Base-by-base conservation (phyloP, 2,888 invertebrate genomes). In the Sicus ferrugineus region DNA sequence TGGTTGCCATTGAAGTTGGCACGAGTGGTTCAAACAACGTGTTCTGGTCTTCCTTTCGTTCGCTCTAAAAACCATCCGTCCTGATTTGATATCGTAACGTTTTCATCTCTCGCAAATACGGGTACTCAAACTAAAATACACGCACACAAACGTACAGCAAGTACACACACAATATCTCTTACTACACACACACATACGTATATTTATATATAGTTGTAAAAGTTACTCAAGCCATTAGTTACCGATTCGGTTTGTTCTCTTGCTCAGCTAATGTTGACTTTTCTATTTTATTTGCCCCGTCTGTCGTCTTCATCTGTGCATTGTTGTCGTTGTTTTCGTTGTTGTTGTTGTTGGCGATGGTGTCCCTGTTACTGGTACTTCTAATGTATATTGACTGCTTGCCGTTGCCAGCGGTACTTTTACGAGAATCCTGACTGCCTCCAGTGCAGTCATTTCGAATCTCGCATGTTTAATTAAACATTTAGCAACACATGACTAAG, bases 401-500 rank as follows among this genome's bases (percentile, higher is more conserved):
- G 28, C 28, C 42, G 52, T 52, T 62, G 62, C 30, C n/a, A n/a
- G n/a, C n/a, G n/a, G n/a, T n/a, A n/a, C n/a, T n/a, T n/a, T n/a
- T n/a, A n/a, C n/a, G n/a, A n/a, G n/a, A n/a, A n/a, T n/a, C n/a
- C 34, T 7, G 34, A 7, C 14, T 34, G 34, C 16, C 7, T 42
- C n/a, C 42, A n/a, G 2, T 30, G 23, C 34, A 59, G 19, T 59
- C 30, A 48, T 30, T 52, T 42, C 28, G 23, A 6, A 64, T 64
- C 50, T 64, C 64, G 64, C 6, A 28, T 50, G 52, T 64, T 64
- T 64, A 64, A 64, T 64, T 64, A 64, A 64, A 64, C 52, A 64
- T 52, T 64, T 64, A 50, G 64, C 34, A 19, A 31, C 64, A 52
- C 50, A 64, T 64, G 64, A 52, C 64, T 52, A 64, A 34, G 52